Percentiles rank a stretch among this genome's conserved stretches.
phyloP scores from a whole-genome alignment of 2,113 vertebrate species.

The Poecilia latipinna region DNA sequence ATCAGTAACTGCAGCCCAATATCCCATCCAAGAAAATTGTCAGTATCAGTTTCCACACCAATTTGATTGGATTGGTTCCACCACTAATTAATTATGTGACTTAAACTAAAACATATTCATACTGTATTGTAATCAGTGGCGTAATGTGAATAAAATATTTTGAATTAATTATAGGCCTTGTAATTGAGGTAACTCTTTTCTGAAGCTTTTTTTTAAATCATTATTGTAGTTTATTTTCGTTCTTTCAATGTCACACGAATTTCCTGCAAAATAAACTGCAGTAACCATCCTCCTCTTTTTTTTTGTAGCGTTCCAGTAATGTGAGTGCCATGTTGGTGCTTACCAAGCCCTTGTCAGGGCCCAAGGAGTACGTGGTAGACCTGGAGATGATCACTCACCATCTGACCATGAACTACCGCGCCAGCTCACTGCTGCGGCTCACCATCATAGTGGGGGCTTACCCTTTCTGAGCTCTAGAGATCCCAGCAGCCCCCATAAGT shows the following conservation, averaged over 20 bases:
- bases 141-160: no score
- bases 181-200: not conserved
- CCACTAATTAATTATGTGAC: no score
- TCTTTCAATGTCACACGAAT: not conserved
- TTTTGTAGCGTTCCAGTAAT: slow-evolving; percentile 89
- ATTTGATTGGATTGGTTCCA: no score
- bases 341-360: slow-evolving; percentile 91
- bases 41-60: no score
- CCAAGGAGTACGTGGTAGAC: slow-evolving; percentile 92
- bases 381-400: slow-evolving; percentile 98
- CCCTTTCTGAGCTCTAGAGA: slow-evolving; percentile 78
- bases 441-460: slow-evolving; percentile 96
- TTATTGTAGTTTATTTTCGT: not conserved
- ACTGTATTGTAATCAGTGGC: no score
- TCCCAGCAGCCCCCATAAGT: slow-evolving; percentile 65
- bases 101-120: no score
- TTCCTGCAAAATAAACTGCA: not conserved
- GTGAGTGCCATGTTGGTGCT: slow-evolving; percentile 95
- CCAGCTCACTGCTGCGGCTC: slow-evolving; percentile 92
- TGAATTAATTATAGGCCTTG: no score
- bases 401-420: slow-evolving; percentile 88
- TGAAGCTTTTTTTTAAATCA: not conserved
- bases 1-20: no score
- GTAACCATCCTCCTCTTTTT: not conserved
- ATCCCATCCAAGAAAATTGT: no score